A percentile compares a stretch with the other conserved stretches of the same genome.
Conservation (phyloP, 2,888 invertebrate species). For the Acanthosepion lycidas region DNA sequence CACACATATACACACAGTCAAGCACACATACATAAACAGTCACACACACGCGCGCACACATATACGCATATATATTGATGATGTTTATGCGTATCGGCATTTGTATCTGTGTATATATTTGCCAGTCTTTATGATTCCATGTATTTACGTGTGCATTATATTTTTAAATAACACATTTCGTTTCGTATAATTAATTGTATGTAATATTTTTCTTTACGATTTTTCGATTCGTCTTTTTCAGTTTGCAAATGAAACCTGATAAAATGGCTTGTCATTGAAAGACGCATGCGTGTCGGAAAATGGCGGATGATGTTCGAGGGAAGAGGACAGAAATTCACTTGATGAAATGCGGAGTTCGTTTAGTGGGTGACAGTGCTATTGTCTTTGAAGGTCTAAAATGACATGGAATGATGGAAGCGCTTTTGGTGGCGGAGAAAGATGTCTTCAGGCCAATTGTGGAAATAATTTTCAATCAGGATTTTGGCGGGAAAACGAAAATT, state of each 20-base stretch:
- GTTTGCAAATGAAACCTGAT: background rate
- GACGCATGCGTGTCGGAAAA: background rate
- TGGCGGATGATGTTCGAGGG: background rate
- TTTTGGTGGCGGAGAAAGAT: background rate
- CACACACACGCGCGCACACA: no score
- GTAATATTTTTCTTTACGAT: background rate
- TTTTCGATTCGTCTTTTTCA: no score
- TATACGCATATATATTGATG: no score
- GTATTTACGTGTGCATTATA: background rate
- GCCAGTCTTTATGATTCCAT: background rate
- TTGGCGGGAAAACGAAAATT: conserved; percentile 16
- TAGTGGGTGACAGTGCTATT: background rate
- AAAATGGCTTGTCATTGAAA: background rate
- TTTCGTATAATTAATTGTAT: background rate
- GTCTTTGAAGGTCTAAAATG: conserved; percentile 21
- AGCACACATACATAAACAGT: background rate
- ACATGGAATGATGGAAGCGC: background rate
- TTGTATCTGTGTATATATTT: background rate
- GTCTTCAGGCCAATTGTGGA: background rate
- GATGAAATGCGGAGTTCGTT: background rate
- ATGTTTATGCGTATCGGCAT: no score
- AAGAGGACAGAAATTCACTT: background rate
- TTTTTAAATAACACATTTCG: background rate
- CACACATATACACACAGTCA: background rate
- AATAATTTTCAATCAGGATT: conserved; percentile 33